phyloP scores from a whole-genome alignment of 1,140 invertebrate genomes.

The Alviniconcha marisindica region DNA sequence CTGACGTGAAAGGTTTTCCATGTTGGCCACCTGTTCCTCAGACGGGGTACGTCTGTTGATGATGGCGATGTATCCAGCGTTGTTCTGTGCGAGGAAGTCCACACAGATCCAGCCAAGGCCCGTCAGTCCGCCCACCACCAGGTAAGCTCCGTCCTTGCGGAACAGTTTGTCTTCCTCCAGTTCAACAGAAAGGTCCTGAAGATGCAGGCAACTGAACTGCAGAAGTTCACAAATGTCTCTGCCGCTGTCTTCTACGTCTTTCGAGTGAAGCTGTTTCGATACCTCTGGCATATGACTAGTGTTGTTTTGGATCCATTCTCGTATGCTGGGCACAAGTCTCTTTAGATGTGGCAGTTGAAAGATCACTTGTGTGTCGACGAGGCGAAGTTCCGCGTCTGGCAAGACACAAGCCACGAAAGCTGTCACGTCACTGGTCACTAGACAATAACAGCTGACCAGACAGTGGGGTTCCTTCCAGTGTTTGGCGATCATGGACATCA shows the following conservation, averaged over 20 bases:
- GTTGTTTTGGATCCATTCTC: too few relatives aligned
- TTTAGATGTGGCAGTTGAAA: slow-evolving; percentile 20
- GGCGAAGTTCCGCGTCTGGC: slow-evolving; percentile 13
- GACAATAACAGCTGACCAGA: neutral
- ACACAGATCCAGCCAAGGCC: slow-evolving; percentile 65
- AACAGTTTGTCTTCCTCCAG: slow-evolving; percentile 38
- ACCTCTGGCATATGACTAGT: too few relatives aligned
- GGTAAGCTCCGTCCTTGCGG: slow-evolving; percentile 48
- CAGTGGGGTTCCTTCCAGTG: slow-evolving; percentile 19
- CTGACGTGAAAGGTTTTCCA: neutral
- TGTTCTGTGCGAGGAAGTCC: slow-evolving; percentile 50
- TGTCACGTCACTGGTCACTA: neutral
- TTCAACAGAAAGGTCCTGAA: slow-evolving; percentile 40
- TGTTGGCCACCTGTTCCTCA: slow-evolving; percentile 37
- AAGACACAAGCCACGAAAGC: slow-evolving; percentile 2
- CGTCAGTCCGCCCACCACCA: slow-evolving; percentile 63
- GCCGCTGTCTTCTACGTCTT: too few relatives aligned
- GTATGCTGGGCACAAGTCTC: neutral
- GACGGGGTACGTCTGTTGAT: slow-evolving; percentile 49
- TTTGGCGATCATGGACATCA: neutral
- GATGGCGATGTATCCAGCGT: slow-evolving; percentile 54
- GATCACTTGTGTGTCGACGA: slow-evolving; percentile 31
- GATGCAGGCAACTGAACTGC: too few relatives aligned
- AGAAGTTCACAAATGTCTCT: too few relatives aligned
- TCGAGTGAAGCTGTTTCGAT: too few relatives aligned